Base-by-base conservation (phyloP, 2,113 vertebrate genomes). In the Vidua macroura region DNA sequence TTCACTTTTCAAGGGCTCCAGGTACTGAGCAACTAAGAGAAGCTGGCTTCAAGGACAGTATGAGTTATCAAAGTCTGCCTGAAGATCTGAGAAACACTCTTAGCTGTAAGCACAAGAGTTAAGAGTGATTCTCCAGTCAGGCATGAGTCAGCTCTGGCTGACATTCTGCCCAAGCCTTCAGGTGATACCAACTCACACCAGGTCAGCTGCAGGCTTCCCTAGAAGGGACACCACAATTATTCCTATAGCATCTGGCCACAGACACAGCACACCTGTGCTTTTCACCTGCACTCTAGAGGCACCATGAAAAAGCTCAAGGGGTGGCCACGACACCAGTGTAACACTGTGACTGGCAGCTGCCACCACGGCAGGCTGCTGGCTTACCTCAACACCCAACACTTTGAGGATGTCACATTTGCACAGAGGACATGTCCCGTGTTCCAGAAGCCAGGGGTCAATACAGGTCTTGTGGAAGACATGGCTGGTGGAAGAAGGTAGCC, bases 321-420 rank as follows among this genome's bases (percentile, higher is more conserved):
- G 15, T 60, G 59, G 37, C 64, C 44, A 37, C 4, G 2, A 21
- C 27, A 23, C 3, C 10, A 56, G n/a, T 4, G 0, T 13, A n/a
- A 59, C 13, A 48, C 31, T 24, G 24, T 0, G 3, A 58, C 37
- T 7, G 39, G 52, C 44, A 85, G 73, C 67, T 66, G 51, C 19
- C 46, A 35, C 63, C 10, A 51, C 1, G 1, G 22, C 11, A 73
- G 56, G 41, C 55, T 53, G 17, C 30, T 66, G 95, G 23, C 93
- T 94, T 95, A 98, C 98, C 97, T 98, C 98, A 56, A 99, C 97
- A 55, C 99, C 99, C 90, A 99, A 72, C 80, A 97, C 98, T 94
- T 98, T 99, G 89, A 99, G 98, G 92, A 99, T 99, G 97, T 99
- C 98, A 86, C 98, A 99, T 94, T 99, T 99, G 92, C 99, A 99